Percentiles rank a stretch among this genome's conserved stretches.
phyloP scores from a whole-genome alignment of 2,888 invertebrate genomes.

The Acrocyrtus sp. region DNA sequence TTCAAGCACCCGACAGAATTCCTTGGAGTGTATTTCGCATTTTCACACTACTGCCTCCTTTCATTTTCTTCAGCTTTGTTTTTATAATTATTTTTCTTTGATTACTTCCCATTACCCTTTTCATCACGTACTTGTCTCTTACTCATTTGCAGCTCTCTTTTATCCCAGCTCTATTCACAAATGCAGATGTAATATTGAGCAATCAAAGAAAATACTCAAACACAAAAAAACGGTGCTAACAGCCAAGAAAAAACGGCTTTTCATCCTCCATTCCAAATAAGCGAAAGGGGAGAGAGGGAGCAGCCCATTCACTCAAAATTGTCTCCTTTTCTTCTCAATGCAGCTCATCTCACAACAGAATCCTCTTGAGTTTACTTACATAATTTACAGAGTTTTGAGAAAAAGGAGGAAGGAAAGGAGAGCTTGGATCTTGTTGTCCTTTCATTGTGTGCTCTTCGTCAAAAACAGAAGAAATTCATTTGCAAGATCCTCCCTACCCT shows the following conservation, averaged over 20 bases:
- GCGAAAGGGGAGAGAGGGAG: background rate
- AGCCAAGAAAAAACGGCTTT: too few species aligned
- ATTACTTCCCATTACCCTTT: slow-evolving; percentile 8
- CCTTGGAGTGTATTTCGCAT: too few species aligned
- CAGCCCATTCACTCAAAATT: background rate
- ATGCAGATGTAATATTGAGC: too few species aligned
- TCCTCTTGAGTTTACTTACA: slow-evolving; percentile 33
- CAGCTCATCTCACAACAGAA: slow-evolving; percentile 10
- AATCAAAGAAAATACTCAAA: too few species aligned
- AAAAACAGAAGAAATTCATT: slow-evolving; percentile 44
- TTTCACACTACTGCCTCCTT: background rate
- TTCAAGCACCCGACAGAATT: too few species aligned
- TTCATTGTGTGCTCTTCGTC: slow-evolving; percentile 15
- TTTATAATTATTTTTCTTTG: slow-evolving; percentile 6
- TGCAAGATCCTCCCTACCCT: slow-evolving; percentile 7
- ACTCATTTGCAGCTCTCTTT: too few species aligned
- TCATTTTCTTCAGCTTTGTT: background rate
- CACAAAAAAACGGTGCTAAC: too few species aligned
- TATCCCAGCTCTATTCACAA: too few species aligned
- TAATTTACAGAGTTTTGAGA: slow-evolving; percentile 14
- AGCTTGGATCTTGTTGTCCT: background rate
- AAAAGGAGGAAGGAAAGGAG: background rate
- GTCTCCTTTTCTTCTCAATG: background rate
- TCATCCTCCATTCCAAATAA: too few species aligned
- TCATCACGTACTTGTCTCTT: too few species aligned